Conservation (phyloP, 2,797 vertebrate genomes). For the Sebastolobus alascanus region DNA sequence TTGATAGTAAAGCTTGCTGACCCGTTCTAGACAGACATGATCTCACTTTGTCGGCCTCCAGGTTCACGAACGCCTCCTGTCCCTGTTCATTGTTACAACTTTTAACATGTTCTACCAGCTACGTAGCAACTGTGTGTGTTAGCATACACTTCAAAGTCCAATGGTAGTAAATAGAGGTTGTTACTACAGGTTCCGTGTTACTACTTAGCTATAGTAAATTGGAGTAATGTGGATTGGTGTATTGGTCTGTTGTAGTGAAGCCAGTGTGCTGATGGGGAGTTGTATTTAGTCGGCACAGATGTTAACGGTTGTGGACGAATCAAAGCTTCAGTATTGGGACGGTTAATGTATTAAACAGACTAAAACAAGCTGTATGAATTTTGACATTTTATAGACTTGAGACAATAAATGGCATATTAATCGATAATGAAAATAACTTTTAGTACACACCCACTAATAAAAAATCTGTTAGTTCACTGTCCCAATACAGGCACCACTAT, state of each 20-base stretch:
- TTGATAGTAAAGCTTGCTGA: too few relatives aligned
- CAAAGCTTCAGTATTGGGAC: conserved; percentile 15
- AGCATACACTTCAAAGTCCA: conserved; percentile 6
- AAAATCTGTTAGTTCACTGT: background rate
- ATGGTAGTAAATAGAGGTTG: conserved; percentile 31
- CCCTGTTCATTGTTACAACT: background rate
- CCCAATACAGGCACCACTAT: background rate
- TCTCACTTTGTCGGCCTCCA: background rate
- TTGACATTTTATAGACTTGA: background rate
- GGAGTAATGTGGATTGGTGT: conserved; percentile 41
- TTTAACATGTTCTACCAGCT: conserved; percentile 5
- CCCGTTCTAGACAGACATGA: accelerated
- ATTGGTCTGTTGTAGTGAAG: conserved; percentile 42
- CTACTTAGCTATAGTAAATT: conserved; percentile 36
- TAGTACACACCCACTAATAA: background rate
- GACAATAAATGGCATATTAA: background rate
- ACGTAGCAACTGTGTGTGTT: conserved; percentile 29
- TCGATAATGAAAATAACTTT: background rate
- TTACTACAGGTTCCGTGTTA: conserved; percentile 17
- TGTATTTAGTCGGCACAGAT: conserved; percentile 18
- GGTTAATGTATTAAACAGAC: too few relatives aligned
- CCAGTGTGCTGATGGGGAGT: conserved; percentile 21
- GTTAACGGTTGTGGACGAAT: conserved; percentile 40
- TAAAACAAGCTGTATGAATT: too few relatives aligned
- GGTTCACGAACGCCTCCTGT: background rate